Conservation (phyloP, 1,140 invertebrate species). For the Maconellicoccus hirsutus region DNA sequence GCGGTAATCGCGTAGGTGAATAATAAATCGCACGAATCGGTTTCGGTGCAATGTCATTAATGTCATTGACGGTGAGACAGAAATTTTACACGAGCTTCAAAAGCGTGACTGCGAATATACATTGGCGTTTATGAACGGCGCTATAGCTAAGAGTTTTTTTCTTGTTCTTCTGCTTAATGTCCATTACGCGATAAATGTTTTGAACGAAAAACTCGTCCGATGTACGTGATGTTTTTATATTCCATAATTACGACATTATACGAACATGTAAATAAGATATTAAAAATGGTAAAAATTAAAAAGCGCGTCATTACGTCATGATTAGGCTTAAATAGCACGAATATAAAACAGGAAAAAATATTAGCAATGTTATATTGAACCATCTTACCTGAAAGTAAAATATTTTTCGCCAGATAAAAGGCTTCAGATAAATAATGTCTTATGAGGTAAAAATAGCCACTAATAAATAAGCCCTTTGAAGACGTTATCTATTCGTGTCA, state of each 20-base stretch:
- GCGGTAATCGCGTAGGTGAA: not conserved
- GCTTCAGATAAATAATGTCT: not conserved
- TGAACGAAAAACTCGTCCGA: not conserved
- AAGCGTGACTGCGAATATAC: not conserved
- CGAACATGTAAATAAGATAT: too few relatives aligned
- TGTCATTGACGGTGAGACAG: not conserved
- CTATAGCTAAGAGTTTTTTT: not conserved
- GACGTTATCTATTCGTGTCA: constrained; percentile 17
- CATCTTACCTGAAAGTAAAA: too few relatives aligned
- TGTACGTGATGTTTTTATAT: not conserved
- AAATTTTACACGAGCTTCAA: not conserved
- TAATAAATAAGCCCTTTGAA: not conserved
- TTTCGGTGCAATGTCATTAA: not conserved
- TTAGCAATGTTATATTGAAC: too few relatives aligned
- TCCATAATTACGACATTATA: not conserved
- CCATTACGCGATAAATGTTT: not conserved
- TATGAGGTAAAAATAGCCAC: not conserved
- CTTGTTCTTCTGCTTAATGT: not conserved
- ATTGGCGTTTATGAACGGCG: not conserved
- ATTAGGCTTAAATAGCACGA: too few relatives aligned
- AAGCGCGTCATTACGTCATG: too few relatives aligned
- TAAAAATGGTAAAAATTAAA: too few relatives aligned
- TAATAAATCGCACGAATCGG: not conserved
- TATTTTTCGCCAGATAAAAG: not conserved
- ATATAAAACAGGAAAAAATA: too few relatives aligned